Percentiles rank a stretch among this genome's conserved stretches.
phyloP scores from a whole-genome alignment of 2,797 vertebrate genomes.

The Loris lydekkerianus region DNA sequence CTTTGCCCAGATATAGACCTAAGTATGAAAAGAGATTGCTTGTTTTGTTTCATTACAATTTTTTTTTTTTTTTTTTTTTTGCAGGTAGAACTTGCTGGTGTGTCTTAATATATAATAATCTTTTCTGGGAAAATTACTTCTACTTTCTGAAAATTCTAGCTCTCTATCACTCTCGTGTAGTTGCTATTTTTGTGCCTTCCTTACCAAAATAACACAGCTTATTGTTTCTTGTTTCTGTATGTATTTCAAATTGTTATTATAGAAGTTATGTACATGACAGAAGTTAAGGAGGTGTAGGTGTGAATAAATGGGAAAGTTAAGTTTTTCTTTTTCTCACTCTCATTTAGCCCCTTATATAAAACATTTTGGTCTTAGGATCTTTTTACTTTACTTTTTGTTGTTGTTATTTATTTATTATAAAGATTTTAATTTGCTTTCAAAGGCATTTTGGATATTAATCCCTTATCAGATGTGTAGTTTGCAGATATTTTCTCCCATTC shows the following conservation, averaged over 20 bases:
- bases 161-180: not conserved
- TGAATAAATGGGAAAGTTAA: not conserved
- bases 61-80: not conserved
- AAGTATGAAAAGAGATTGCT: not conserved
- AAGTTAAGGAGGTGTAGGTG: not conserved
- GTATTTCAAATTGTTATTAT: conserved; percentile 32
- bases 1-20: not conserved
- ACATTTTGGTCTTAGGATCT: not conserved
- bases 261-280: not conserved
- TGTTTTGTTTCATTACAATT: not conserved
- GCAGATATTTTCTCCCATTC: not conserved
- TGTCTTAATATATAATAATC: not conserved
- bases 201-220: not conserved
- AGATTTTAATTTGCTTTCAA: not conserved
- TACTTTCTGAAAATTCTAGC: not conserved
- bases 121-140: conserved; percentile 1
- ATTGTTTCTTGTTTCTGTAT: not conserved
- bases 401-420: not conserved
- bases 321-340: not conserved
- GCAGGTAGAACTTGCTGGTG: not conserved
- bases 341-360: conserved; percentile 1
- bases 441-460: not conserved
- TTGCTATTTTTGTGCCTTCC: not conserved
- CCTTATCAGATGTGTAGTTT: not conserved
- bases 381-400: not conserved